Percentiles rank a stretch among this genome's conserved stretches.
phyloP scores from a whole-genome alignment of 2,113 vertebrate species.

The Lipophrys pholis region DNA sequence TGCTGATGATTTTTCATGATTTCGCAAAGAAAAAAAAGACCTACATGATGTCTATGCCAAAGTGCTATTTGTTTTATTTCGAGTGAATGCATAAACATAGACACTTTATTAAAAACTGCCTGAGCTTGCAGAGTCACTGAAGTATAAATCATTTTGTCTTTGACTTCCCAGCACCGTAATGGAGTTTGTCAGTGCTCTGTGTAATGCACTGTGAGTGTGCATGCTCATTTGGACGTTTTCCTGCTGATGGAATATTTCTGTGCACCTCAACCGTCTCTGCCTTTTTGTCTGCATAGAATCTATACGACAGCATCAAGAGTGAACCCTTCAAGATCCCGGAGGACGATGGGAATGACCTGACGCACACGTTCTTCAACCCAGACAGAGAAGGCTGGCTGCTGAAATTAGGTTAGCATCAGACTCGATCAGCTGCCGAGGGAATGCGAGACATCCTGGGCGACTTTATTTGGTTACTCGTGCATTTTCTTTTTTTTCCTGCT shows the following conservation, averaged over 20 bases:
- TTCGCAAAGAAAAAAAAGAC: constrained; percentile 21
- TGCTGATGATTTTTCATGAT: constrained; percentile 14
- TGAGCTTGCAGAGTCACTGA: neutral
- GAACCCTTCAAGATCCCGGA: constrained; percentile 99
- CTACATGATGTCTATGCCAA: constrained; percentile 13
- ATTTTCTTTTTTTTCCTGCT: constrained; percentile 6
- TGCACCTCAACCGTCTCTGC: constrained; percentile 3
- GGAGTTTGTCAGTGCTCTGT: constrained; percentile 14
- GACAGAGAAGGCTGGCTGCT: constrained; percentile 99
- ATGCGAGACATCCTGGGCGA: constrained; percentile 34
- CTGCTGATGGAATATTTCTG: neutral
- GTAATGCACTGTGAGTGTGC: constrained; percentile 18
- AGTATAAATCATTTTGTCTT: constrained; percentile 16
- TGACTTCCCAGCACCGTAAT: neutral
- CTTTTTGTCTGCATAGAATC: constrained; percentile 83
- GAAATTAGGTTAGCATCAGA: constrained; percentile 92
- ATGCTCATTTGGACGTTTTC: constrained; percentile 8
- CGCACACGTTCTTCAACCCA: constrained; percentile 98
- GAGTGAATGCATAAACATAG: neutral
- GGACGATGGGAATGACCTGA: constrained; percentile 97
- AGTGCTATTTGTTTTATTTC: constrained; percentile 12
- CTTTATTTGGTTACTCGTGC: constrained; percentile 32
- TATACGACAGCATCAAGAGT: constrained; percentile 99
- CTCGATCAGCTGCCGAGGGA: constrained; percentile 22
- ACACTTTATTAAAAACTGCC: neutral